Base-by-base conservation (phyloP, 2,888 invertebrate species). In the Allygus modestus region DNA sequence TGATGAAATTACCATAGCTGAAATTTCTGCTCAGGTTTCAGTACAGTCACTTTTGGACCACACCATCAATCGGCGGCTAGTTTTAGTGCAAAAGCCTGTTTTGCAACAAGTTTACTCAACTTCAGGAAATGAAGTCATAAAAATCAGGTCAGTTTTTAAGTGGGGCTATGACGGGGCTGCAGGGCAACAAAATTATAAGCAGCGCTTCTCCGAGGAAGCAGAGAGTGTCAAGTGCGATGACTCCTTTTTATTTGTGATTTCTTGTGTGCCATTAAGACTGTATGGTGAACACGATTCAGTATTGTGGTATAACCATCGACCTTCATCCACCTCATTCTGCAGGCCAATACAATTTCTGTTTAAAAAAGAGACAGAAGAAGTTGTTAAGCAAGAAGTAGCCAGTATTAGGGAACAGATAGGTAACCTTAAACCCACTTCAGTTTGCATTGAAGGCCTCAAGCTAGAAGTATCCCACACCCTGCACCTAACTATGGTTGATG, bases 281-380 rank as follows among this genome's bases (percentile, higher is more conserved):
- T 20, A 15, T 17, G 31, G 65, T 20, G 23, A 65, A 26, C 9
- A 65, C 23, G 65, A 65, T 20, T 28, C 17, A 12, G n/a, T 65
- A 15, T 17, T 65, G 20, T 65, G 65, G 28, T 31, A 2, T 15
- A 65, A 65, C 65, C 65, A 65, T 11, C 65, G 65, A 11, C 65
- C 65, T 28, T 65, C 65, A 65, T 65, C 65, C 15, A 65, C 65
- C 65, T 65, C 23, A 65, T 65, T 65, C 23, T 65, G 65, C 23
- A 26, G 65, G 23, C 31, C 65, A 12, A 65, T 65, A 28, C 4
- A 65, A 65, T 17, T 65, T 20, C 65, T 65, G 12, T 65, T 65
- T 20, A 65, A 65, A 20, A 65, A 26, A 20, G 31, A 65, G 31
- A 65, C 65, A 65, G 65, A 65, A 28, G 65, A 65, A 65, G 65